A percentile compares a stretch with the other conserved stretches of the same genome.
These are phyloP conservation scores for Scaeva pyrastri DNA, from an alignment of 2,888 invertebrate species.

Conservation along the genomic window DNA sequence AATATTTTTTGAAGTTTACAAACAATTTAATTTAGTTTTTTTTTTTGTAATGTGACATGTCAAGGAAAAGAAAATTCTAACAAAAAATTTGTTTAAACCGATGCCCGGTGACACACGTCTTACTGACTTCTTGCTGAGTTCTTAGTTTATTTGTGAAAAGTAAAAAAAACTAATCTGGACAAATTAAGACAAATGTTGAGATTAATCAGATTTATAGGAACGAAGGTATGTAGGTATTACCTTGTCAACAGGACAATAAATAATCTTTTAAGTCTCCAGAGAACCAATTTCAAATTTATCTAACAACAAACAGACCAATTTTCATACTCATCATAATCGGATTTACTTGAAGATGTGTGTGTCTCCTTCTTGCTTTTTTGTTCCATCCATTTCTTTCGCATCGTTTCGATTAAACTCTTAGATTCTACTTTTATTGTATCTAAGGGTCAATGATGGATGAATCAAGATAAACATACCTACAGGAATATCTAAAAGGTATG, in stretches of 20 bases:
- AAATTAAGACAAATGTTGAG: conserved; percentile 61
- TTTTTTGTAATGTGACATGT: too few relatives aligned
- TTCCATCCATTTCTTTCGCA: conserved; percentile 2
- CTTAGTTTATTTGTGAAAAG: not conserved
- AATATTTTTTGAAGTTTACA: not conserved
- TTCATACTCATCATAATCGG: conserved; percentile 56
- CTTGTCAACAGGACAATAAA: conserved; percentile 69
- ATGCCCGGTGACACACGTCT: too few relatives aligned
- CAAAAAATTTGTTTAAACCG: too few relatives aligned
- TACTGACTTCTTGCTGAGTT: not conserved
- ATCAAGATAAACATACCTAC: not conserved
- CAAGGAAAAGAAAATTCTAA: too few relatives aligned
- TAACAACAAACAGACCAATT: conserved; percentile 64
- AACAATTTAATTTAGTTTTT: too few relatives aligned
- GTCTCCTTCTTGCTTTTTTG: conserved; percentile 5
- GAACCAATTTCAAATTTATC: conserved; percentile 56
- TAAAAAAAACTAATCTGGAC: conserved; percentile 21
- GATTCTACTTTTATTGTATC: not conserved
- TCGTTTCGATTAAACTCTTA: not conserved
- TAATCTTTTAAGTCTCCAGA: conserved; percentile 48
- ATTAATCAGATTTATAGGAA: conserved; percentile 49
- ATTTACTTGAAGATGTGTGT: conserved; percentile 36
- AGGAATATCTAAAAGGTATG: too few relatives aligned
- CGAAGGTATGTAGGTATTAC: conserved; percentile 26
- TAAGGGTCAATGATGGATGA: not conserved